These are phyloP conservation scores for Syngnathus floridae DNA, from an alignment of 2,113 vertebrate species.

Conservation along the genomic window DNA sequence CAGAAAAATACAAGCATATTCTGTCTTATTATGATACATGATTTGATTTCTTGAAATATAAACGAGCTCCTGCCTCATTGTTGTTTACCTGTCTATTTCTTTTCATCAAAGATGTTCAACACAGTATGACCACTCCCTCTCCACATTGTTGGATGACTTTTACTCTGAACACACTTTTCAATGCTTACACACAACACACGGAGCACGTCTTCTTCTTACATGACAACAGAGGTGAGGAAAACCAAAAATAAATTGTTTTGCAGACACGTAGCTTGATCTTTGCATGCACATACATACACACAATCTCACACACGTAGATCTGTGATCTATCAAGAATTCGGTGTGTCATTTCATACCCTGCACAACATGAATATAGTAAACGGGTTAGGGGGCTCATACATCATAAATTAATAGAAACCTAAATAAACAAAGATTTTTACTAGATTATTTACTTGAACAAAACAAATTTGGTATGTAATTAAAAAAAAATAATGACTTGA, in stretches of 20 bases:
- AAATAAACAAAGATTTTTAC: conserved; percentile 19
- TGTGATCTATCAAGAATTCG: conserved; percentile 11
- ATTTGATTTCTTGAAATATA: conserved; percentile 31
- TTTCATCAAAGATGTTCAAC: conserved; percentile 25
- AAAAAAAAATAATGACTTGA: conserved; percentile 4
- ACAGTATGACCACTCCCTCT: conserved; percentile 24
- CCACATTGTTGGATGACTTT: conserved; percentile 18
- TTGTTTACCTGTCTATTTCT: conserved; percentile 27
- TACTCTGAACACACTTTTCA: conserved; percentile 36
- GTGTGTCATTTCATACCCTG: conserved; percentile 26
- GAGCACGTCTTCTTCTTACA: conserved; percentile 34
- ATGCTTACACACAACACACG: conserved; percentile 42
- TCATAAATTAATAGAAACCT: conserved; percentile 41
- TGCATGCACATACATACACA: conserved; percentile 4
- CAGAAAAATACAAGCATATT: conserved; percentile 67
- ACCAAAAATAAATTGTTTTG: conserved; percentile 21
- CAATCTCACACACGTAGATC: conserved; percentile 10
- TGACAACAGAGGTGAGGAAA: conserved; percentile 28
- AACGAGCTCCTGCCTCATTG: conserved; percentile 33
- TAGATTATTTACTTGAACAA: conserved; percentile 30
- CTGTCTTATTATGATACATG: conserved; percentile 41
- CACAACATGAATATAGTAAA: conserved; percentile 37
- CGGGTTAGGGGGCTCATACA: conserved; percentile 2
- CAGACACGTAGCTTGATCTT: conserved; percentile 20
- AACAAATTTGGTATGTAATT: conserved; percentile 17